Conservation (phyloP, 2,888 invertebrate species). For the Eurytoma adleriae region DNA sequence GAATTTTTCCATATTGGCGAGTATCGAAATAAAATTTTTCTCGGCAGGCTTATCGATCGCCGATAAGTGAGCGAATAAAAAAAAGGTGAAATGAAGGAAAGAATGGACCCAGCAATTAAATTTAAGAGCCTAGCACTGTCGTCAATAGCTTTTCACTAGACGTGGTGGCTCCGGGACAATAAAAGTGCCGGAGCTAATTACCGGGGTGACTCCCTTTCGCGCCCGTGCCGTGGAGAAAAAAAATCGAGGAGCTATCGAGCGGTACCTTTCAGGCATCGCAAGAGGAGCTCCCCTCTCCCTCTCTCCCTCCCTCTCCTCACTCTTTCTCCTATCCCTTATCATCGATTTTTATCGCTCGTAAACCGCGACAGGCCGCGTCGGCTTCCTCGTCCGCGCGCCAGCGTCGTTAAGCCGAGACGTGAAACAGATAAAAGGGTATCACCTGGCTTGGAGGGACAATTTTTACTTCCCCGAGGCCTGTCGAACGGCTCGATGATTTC, state of each 20-base stretch:
- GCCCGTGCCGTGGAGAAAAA: no score
- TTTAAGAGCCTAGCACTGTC: slow-evolving; percentile 24
- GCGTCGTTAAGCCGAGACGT: no score
- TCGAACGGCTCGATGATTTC: no score
- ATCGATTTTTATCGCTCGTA: slow-evolving; percentile 46
- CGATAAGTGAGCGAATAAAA: not conserved
- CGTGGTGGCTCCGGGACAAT: not conserved
- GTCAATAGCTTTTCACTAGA: slow-evolving; percentile 3
- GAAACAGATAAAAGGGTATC: no score
- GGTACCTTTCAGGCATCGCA: no score
- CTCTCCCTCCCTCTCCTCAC: no score
- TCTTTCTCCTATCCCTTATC: slow-evolving; percentile 19
- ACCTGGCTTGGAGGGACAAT: no score
- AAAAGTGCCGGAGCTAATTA: slow-evolving; percentile 33
- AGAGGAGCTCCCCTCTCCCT: no score
- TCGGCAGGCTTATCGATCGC: not conserved
- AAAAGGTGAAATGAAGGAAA: not conserved
- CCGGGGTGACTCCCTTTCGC: not conserved
- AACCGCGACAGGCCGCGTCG: no score
- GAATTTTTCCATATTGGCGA: no score
- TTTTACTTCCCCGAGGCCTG: no score
- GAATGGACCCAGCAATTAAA: slow-evolving; percentile 34
- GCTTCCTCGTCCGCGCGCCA: not conserved
- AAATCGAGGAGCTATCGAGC: no score
- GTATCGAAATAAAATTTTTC: not conserved